These are phyloP conservation scores for Apogon talboti DNA, from an alignment of 2,797 vertebrate genomes.

Conservation along the genomic window DNA sequence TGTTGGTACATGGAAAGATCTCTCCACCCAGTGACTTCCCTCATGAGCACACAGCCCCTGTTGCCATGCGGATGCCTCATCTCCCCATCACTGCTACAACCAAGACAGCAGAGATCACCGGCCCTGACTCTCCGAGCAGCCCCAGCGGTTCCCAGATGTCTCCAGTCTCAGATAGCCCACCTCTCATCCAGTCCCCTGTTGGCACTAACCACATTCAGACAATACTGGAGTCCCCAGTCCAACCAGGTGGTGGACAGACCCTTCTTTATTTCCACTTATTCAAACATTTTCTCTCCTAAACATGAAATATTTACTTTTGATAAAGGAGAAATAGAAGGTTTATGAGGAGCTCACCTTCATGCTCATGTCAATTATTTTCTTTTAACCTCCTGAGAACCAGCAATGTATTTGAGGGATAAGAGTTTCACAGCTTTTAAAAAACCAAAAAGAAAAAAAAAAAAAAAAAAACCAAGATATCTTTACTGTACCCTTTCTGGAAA, in stretches of 20 bases:
- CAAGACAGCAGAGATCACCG: constrained; percentile 80
- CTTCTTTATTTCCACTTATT: constrained; percentile 5
- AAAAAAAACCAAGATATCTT: neutral
- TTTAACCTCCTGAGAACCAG: too few relatives aligned
- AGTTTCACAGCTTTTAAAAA: too few relatives aligned
- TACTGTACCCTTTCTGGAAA: neutral
- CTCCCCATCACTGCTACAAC: constrained; percentile 88
- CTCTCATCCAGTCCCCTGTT: constrained; percentile 62
- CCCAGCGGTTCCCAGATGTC: constrained; percentile 77
- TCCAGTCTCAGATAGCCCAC: constrained; percentile 57
- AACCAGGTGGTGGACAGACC: constrained; percentile 75
- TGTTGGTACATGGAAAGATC: constrained; percentile 68
- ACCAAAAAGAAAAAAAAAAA: too few relatives aligned
- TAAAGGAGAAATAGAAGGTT: too few relatives aligned
- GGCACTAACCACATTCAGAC: constrained; percentile 68
- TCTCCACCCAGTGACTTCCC: constrained; percentile 67
- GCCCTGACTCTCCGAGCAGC: constrained; percentile 72
- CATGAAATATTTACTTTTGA: too few relatives aligned
- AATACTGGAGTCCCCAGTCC: constrained; percentile 73
- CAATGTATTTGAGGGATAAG: too few relatives aligned
- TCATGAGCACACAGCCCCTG: constrained; percentile 74
- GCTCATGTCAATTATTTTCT: too few relatives aligned
- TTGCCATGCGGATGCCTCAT: constrained; percentile 87
- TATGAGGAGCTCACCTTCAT: too few relatives aligned
- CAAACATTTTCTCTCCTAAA: neutral